A percentile compares a stretch with the other conserved stretches of the same genome.
Evolutionary conservation across 2,888 invertebrate species (phyloP).

Genomic region (Petrophora chlorosata): DNA sequence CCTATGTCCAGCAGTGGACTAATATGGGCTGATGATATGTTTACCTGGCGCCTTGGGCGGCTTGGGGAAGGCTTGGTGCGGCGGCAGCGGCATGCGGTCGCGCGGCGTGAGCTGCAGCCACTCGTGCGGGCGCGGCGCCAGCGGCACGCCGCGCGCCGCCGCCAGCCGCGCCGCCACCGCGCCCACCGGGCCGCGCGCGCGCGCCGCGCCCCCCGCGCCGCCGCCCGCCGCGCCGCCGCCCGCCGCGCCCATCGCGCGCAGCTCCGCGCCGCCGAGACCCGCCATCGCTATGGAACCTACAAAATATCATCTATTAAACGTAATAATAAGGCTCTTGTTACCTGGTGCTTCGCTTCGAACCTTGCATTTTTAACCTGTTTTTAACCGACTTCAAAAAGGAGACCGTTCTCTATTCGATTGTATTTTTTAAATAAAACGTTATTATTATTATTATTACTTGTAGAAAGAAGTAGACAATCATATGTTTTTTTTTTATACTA

Average conservation of each 20-base stretch:
- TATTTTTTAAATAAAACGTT: too few species aligned
- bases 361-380: too few species aligned
- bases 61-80: conserved; percentile 93
- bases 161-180: conserved; percentile 73
- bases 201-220: conserved; percentile 56
- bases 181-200: conserved; percentile 67
- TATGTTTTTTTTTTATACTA: too few species aligned
- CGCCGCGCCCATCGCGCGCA: conserved; percentile 67
- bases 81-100: conserved; percentile 91
- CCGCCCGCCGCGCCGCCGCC: conserved; percentile 67
- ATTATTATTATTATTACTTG: too few species aligned
- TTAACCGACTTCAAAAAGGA: too few species aligned
- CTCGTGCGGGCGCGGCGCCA: conserved; percentile 80
- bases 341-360: too few species aligned
- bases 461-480: too few species aligned
- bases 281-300: conserved; percentile 83
- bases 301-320: not conserved
- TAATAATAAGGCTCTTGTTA: not conserved
- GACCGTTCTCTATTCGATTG: too few species aligned
- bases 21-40: not conserved
- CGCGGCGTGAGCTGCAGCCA: conserved; percentile 90
- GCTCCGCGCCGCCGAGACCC: conserved; percentile 79
- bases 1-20: not conserved
- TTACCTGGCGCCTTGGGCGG: conserved; percentile 94
- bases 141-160: conserved; percentile 63